phyloP scores from a whole-genome alignment of 2,113 vertebrate species.

The Dromiciops gliroides region DNA sequence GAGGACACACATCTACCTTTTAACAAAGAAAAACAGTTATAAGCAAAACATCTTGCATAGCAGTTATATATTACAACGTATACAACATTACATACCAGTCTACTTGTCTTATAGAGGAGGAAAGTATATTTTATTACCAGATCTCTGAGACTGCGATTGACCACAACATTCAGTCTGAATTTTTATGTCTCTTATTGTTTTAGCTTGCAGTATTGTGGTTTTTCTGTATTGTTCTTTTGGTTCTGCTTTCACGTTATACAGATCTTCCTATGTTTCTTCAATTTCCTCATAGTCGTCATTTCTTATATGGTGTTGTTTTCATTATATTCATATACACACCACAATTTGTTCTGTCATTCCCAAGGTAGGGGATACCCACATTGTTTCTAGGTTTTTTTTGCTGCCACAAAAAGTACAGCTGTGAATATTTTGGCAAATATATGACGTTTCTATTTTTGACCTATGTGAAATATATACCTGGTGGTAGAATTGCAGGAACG shows the following conservation, averaged over 20 bases:
- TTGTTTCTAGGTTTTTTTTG: neutral
- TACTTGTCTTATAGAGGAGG: neutral
- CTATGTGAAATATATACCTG: neutral
- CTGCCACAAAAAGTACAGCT: neutral
- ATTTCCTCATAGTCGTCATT: neutral
- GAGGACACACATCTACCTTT: neutral
- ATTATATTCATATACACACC: neutral
- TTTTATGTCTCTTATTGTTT: neutral
- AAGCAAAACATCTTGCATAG: neutral
- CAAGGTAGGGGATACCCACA: neutral
- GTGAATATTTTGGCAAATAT: neutral
- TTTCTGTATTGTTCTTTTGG: neutral
- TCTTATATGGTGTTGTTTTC: too few relatives aligned
- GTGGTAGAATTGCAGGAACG: neutral
- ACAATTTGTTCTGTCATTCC: neutral
- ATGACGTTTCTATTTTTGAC: neutral
- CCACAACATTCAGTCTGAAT: neutral
- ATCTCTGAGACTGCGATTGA: neutral
- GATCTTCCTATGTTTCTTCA: neutral
- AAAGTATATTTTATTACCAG: neutral
- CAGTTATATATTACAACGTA: neutral
- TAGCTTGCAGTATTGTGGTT: neutral
- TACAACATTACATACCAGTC: neutral
- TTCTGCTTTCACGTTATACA: neutral
- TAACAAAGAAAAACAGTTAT: neutral